Evolutionary conservation across 2,113 vertebrate species (phyloP).

Genomic region (Atrichornis clamosus): DNA sequence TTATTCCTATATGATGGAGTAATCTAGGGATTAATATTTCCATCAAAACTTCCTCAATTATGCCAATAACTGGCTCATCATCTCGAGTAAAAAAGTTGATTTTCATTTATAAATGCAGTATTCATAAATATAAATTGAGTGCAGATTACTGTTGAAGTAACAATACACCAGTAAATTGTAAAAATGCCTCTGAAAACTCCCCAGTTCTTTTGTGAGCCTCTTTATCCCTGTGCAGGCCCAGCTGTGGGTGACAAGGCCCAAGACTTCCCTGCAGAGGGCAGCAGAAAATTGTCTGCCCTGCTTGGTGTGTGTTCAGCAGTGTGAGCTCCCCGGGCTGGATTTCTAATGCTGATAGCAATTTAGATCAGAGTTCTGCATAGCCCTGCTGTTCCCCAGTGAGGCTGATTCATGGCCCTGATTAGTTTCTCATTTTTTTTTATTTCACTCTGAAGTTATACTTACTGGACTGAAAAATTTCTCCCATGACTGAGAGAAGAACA

Average conservation of each 20-base stretch:
- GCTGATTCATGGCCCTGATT: slow-evolving; percentile 14
- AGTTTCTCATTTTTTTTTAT: neutral
- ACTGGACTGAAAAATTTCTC: slow-evolving; percentile 30
- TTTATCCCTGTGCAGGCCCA: neutral
- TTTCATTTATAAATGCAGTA: neutral
- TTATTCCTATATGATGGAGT: neutral
- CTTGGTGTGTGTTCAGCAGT: accelerated
- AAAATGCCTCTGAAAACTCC: neutral
- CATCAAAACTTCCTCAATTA: neutral
- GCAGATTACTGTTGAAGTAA: neutral
- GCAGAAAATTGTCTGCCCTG: neutral
- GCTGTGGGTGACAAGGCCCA: neutral
- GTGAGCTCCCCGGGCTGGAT: neutral
- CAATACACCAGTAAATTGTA: neutral
- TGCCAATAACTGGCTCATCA: neutral
- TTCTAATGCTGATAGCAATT: neutral
- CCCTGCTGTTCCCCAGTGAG: neutral
- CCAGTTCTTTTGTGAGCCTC: neutral
- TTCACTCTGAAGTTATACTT: slow-evolving; percentile 7
- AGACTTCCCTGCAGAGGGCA: slow-evolving; percentile 39
- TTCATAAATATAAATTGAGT: neutral
- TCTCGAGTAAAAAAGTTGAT: neutral
- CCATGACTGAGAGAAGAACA: neutral
- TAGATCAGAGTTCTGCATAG: neutral
- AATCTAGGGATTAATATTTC: neutral